Base-by-base conservation (phyloP, 1,140 invertebrate genomes). In the Araneus ventricosus region DNA sequence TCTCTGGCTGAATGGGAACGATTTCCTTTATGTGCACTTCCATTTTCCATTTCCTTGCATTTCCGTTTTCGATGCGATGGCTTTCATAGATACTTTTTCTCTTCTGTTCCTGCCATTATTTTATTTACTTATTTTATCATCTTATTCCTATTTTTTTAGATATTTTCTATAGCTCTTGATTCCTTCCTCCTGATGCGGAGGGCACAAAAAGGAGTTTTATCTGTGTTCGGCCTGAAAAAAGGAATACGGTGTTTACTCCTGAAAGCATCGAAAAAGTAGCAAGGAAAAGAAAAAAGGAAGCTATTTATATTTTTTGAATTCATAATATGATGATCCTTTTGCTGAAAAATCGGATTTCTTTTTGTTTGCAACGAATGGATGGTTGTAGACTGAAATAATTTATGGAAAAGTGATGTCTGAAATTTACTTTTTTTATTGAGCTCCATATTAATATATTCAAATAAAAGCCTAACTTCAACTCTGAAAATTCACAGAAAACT, bases 1-100 rank as follows among this genome's bases (percentile, higher is more conserved):
- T 63, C 52, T 87, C n/a, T 87, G 24, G 52, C 41, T 45, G 52
- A 39, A 88, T 52, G 14, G 59, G 20, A 75, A 34, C 37, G 37
- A 52, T 45, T 88, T 70, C 37, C 39, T 88, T 88, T 88, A 88
- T 88, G 27, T 27, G 17, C 87, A 75, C 63, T 88, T 88, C 87
- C 87, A 88, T 86, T 86, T 86, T 61, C 84, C 84, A 86, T 88
- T 88, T 88, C 37, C 61, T 41, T 75, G 41, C 87, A 88, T 88
- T 88, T 67, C 87, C 87, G 37, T n/a, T 61, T 61, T 37, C 14
- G 52, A 84, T 84, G 80, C 67, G 30, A 75, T 30, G 39, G 80
- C 80, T 45, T 84, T 84, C 80, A 84, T 37, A 63, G 85, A 87
- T 87, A 87, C 59, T 63, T 34, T 61, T 87, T 37, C 52, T 87